Conservation (phyloP, 2,113 vertebrate species). For the Rhinolophus sinicus region DNA sequence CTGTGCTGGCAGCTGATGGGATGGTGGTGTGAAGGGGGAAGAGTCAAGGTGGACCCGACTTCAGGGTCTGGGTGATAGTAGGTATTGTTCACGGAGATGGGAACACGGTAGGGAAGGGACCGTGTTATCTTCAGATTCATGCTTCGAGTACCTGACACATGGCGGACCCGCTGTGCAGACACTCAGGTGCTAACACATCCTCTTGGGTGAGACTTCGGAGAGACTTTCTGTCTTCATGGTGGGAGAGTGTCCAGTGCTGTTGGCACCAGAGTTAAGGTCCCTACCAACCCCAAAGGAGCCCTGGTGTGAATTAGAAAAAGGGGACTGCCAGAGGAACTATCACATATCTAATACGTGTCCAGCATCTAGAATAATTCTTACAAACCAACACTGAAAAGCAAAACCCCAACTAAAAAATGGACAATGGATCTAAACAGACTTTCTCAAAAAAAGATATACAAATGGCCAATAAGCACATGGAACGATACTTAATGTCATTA, state of each 20-base stretch:
- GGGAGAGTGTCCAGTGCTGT: background rate
- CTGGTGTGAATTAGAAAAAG: background rate
- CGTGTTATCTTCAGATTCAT: background rate
- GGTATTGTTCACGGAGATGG: background rate
- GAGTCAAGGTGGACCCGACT: background rate
- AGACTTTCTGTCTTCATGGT: background rate
- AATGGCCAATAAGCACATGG: background rate
- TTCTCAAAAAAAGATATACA: background rate
- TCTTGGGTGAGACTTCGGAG: background rate
- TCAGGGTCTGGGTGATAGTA: background rate
- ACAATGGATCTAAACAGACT: slow-evolving; percentile 2
- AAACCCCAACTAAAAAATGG: background rate
- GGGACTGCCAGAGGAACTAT: background rate
- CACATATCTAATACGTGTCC: background rate
- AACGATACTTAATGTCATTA: background rate
- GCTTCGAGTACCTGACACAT: background rate
- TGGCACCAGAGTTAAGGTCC: background rate
- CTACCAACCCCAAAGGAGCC: background rate
- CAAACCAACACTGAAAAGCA: background rate
- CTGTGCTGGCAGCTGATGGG: background rate
- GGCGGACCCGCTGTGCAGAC: background rate
- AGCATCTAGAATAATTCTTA: background rate
- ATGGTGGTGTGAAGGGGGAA: background rate
- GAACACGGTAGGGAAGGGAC: background rate
- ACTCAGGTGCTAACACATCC: background rate